Evolutionary conservation across 1,140 invertebrate species (phyloP).

Genomic region (Riptortus pedestris): DNA sequence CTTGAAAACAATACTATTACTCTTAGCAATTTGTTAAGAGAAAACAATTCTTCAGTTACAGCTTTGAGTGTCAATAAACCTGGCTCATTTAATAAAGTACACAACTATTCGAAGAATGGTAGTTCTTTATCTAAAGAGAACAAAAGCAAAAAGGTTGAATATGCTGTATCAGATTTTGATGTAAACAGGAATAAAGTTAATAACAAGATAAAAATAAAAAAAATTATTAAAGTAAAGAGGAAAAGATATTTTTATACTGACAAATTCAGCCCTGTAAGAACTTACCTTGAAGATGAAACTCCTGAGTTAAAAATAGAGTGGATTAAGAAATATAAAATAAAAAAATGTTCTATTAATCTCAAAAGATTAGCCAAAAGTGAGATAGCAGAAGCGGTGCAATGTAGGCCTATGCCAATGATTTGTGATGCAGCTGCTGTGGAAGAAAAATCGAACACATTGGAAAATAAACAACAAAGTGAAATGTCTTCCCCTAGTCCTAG

Average conservation of each 20-base stretch:
- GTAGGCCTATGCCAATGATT: too few species aligned
- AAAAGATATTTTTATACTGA: background rate
- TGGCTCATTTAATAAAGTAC: too few species aligned
- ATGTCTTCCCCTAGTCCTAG: too few species aligned
- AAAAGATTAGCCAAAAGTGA: background rate
- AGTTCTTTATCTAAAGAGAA: too few species aligned
- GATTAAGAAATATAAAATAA: background rate
- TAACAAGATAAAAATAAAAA: slow-evolving; percentile 2
- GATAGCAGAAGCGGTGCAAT: too few species aligned
- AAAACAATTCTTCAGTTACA: too few species aligned
- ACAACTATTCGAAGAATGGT: too few species aligned
- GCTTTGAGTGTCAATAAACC: too few species aligned
- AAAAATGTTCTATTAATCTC: background rate
- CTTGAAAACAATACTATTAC: too few species aligned
- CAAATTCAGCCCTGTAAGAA: background rate
- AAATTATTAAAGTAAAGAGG: slow-evolving; percentile 11
- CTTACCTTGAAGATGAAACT: background rate
- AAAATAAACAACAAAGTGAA: too few species aligned
- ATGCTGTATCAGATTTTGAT: background rate
- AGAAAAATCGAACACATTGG: background rate
- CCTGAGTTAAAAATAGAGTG: background rate
- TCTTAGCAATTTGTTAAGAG: too few species aligned
- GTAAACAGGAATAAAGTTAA: background rate
- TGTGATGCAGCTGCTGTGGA: background rate
- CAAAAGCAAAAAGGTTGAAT: too few species aligned